Base-by-base conservation (phyloP, 2,888 invertebrate species). In the Stenolophus ochropezus region DNA sequence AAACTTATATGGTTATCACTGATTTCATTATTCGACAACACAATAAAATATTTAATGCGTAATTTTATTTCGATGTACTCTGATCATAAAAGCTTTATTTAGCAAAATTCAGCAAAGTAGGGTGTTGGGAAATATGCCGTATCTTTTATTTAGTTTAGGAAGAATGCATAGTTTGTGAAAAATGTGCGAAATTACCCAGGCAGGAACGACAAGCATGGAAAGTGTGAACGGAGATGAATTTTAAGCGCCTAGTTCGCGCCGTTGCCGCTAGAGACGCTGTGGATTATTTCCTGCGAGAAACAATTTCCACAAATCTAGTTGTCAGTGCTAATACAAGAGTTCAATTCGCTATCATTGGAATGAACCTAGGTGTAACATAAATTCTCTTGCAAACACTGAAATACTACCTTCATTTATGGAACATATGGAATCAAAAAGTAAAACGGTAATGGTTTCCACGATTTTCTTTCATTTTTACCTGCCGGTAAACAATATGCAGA, bases 261-360 rank as follows among this genome's bases (percentile, higher is more conserved):
- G 6, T 14, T 18, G 65, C 42, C 65, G 27, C 65, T 33, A 69
- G 33, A 16, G 65, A 16, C 27, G 65, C 65, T 61, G 65, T 33
- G 65, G 65, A 78, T 78, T 65, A 78, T 78, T 78, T 78, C 78
- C 78, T 65, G 27, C 2, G 61, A 47, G 78, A 61, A 61, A 61
- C 65, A 78, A 78, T 78, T 78, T 78, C 78, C 78, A 78, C 78
- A 78, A 78, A 78, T 78, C 78, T 65, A 33, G 42, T 65, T 49
- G 49, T 49, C 58, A 47, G 49, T 65, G 65, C 42, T 77, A 65
- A 65, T 61, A 78, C 65, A 78, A 61, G 42, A 23, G 20, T 25
- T 75, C 53, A 53, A 53, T 75, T 11, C 56, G 56, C 25, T 42
- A 42, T 42, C 33, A 42, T 42, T 42, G 11, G 33, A 42, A 42